Evolutionary conservation across 2,113 vertebrate genomes (phyloP), one percentile per base, ranked within the genome.

Genomic region (Microcebus murinus): DNA sequence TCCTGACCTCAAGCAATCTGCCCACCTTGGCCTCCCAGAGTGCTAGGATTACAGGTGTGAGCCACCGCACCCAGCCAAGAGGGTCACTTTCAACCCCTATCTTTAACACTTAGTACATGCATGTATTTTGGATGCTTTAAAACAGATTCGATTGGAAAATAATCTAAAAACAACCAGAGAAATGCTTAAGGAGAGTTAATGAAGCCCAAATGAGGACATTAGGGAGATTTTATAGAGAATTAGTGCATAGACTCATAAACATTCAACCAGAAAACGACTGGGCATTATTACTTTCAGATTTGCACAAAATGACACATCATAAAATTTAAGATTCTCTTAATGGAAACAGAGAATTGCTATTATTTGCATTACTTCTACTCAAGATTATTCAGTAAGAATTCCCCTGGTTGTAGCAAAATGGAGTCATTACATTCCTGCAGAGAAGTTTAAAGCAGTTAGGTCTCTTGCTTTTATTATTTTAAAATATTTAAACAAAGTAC

Each of bases 241-340:
- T 77, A 94, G 55, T 68, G 45, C 67, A 87, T 8, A 86, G 74
- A 93, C 59, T 92, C 67, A 91, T 29, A 55, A 71, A 95, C 70
- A 95, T 81, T 91, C 90, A 96, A 90, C 71, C 87, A 86, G 68
- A 96, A 96, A 96, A 96, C 74, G 48, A 83, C 0, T 39, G 57
- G 25, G 80, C 70, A 71, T 55, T 70, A 95, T 85, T 95, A 77
- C 57, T 81, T 95, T 71, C 6, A 18, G 27, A 57, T 96, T 61
- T 96, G 61, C 12, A 79, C 42, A 94, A 93, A 95, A 97, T 50
- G 50, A 82, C 39, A 90, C 10, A 70, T 50, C 50, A 79, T 83
- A 82, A 96, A 90, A 95, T 45, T 55, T 55, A 96, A 87, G 68
- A 93, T 68, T 96, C 74, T 89, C 48, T 94, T 94, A 86, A 89